A percentile compares a stretch with the other conserved stretches of the same genome.
Conservation (phyloP, 1,140 invertebrate species). For the Lepidurus arcticus region DNA sequence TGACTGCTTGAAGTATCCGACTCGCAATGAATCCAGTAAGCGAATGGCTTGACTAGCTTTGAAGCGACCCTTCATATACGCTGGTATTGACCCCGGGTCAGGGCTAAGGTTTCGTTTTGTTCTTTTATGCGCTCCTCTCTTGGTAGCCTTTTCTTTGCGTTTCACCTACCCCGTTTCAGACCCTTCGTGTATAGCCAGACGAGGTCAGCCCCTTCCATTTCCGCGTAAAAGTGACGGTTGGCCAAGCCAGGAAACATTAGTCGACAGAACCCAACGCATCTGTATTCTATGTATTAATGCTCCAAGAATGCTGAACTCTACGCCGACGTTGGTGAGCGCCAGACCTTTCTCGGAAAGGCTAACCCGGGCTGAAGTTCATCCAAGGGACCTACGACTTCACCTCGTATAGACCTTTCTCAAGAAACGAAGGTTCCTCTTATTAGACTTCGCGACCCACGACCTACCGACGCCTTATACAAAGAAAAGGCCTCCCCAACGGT, state of each 20-base stretch:
- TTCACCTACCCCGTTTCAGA: slow-evolving; percentile 5
- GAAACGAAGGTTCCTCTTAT: background rate
- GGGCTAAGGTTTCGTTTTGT: slow-evolving; percentile 10
- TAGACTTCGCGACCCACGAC: slow-evolving; percentile 4
- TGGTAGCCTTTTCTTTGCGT: background rate
- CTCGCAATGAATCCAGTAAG: slow-evolving; percentile 17
- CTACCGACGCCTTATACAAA: slow-evolving; percentile 2
- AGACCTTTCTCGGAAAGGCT: background rate
- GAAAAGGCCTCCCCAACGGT: background rate
- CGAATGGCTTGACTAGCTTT: background rate
- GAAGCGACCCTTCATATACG: slow-evolving; percentile 13
- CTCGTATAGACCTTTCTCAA: slow-evolving; percentile 10
- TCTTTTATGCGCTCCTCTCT: background rate
- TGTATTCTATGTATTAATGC: slow-evolving; percentile 14
- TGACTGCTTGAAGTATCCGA: background rate
- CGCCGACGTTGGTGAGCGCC: slow-evolving; percentile 7
- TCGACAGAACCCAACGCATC: slow-evolving; percentile 17
- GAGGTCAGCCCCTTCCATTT: slow-evolving; percentile 21
- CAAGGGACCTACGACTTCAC: slow-evolving; percentile 13
- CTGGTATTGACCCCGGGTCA: background rate
- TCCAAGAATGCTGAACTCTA: slow-evolving; percentile 10
- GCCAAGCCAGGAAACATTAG: slow-evolving; percentile 18
- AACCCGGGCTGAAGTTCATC: slow-evolving; percentile 14
- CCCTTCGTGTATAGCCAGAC: background rate
- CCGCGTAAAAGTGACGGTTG: slow-evolving; percentile 18